Conservation (phyloP, 2,888 invertebrate species). For the Drosophila kuntzei region DNA sequence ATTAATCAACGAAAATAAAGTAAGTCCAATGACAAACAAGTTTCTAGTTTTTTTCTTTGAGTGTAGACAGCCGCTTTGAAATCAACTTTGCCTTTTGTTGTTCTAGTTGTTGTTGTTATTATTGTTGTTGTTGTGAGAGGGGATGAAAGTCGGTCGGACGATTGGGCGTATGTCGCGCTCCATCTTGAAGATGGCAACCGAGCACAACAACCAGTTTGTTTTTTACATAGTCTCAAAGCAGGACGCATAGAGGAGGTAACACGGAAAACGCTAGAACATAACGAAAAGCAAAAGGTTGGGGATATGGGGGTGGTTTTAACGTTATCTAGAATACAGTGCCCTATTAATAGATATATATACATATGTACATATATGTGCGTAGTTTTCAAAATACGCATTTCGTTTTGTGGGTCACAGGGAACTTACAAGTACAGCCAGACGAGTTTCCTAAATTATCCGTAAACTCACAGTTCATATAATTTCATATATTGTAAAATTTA, state of each 20-base stretch:
- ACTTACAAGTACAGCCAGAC: slow-evolving; percentile 57
- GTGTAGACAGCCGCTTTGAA: slow-evolving; percentile 60
- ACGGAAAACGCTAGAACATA: slow-evolving; percentile 39
- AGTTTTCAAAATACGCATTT: slow-evolving; percentile 38
- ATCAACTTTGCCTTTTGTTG: slow-evolving; percentile 33
- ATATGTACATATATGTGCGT: slow-evolving; percentile 45
- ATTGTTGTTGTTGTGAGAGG: slow-evolving; percentile 50
- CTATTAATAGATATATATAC: slow-evolving; percentile 48
- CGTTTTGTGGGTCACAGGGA: slow-evolving; percentile 44
- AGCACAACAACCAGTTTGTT: slow-evolving; percentile 58
- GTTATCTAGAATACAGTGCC: slow-evolving; percentile 31
- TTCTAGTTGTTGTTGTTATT: slow-evolving; percentile 10
- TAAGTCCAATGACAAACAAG: slow-evolving; percentile 39
- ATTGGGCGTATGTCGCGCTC: slow-evolving; percentile 59
- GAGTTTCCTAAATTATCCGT: neutral
- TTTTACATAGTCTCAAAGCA: slow-evolving; percentile 20
- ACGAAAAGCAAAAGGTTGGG: slow-evolving; percentile 7
- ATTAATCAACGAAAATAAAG: neutral
- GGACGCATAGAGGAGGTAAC: slow-evolving; percentile 15
- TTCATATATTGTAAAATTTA: neutral
- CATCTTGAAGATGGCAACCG: slow-evolving; percentile 76
- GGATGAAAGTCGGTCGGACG: slow-evolving; percentile 68
- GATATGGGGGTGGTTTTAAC: slow-evolving; percentile 63
- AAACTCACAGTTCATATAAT: neutral
- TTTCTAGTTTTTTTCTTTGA: slow-evolving; percentile 52